A percentile compares a stretch with the other conserved stretches of the same genome.
phyloP scores from a whole-genome alignment of 1,140 invertebrate genomes.

The Hestina assimilis region DNA sequence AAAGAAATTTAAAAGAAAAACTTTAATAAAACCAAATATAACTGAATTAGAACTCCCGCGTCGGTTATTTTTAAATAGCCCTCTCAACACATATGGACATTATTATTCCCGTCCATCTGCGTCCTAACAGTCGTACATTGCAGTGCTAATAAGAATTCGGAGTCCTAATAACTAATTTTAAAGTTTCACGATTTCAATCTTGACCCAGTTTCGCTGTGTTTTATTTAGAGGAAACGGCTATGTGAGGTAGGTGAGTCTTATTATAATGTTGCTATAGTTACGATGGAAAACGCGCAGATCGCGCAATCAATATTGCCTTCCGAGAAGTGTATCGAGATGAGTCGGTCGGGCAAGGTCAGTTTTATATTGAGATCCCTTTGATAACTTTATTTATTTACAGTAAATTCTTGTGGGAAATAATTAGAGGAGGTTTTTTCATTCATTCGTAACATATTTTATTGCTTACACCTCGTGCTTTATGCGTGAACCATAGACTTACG shows the following conservation, averaged over 20 bases:
- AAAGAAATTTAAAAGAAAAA: conserved; percentile 3
- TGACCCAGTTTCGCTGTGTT: conserved; percentile 55
- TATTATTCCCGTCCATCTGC: conserved; percentile 60
- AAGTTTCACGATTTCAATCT: conserved; percentile 33
- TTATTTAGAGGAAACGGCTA: conserved; percentile 49
- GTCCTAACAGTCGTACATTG: conserved; percentile 34
- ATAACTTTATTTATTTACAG: background rate
- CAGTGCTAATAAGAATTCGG: conserved; percentile 19
- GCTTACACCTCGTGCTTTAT: no score
- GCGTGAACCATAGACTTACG: no score
- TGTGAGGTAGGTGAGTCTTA: conserved; percentile 47
- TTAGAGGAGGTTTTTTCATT: no score
- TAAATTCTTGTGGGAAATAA: no score
- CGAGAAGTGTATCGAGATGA: conserved; percentile 3
- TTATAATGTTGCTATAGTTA: conserved; percentile 56
- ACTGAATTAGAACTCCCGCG: conserved; percentile 56
- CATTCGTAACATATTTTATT: no score
- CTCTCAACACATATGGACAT: conserved; percentile 52
- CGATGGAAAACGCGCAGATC: conserved; percentile 26
- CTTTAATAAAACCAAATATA: conserved; percentile 53
- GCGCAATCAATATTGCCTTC: conserved; percentile 25
- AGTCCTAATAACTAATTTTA: conserved; percentile 39
- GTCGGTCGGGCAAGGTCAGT: conserved; percentile 44
- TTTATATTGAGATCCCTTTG: conserved; percentile 1
- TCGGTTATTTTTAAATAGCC: conserved; percentile 63